Percentiles rank a stretch among this genome's conserved stretches.
Evolutionary conservation across 2,888 invertebrate genomes (phyloP).

Genomic region (Mimas tiliae): DNA sequence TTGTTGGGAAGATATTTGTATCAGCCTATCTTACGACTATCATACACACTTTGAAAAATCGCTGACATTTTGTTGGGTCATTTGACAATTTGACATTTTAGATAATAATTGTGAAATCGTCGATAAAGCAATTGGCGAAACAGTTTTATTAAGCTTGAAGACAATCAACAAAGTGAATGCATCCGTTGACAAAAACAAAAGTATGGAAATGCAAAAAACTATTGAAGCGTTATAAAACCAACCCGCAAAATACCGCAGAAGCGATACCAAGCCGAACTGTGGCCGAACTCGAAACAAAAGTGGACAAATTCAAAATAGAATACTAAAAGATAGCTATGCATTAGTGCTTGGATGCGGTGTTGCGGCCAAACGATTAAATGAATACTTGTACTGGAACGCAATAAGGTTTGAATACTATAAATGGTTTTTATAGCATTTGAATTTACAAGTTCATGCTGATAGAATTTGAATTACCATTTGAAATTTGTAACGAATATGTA

Average conservation of each 20-base stretch:
- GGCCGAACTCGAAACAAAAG: conserved; percentile 31
- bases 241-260: conserved; percentile 15
- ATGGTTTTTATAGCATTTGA: conserved; percentile 7
- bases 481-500: background rate
- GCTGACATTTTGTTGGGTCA: too few relatives aligned
- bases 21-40: background rate
- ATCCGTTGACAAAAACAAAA: conserved; percentile 1
- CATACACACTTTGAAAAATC: too few relatives aligned
- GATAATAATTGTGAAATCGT: too few relatives aligned
- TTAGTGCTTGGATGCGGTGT: conserved; percentile 24
- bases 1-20: background rate
- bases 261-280: conserved; percentile 21
- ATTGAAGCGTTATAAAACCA: conserved; percentile 23
- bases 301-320: conserved; percentile 50
- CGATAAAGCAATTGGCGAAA: background rate
- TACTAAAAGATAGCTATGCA: conserved; percentile 43
- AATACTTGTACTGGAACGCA: conserved; percentile 36
- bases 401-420: conserved; percentile 35
- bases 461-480: conserved; percentile 7
- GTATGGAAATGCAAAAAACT: conserved; percentile 16
- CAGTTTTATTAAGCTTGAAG: conserved; percentile 9
- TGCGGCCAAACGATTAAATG: conserved; percentile 44
- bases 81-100: too few relatives aligned
- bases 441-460: conserved; percentile 1
- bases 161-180: background rate